Base-by-base conservation (phyloP, 2,888 invertebrate species). In the Sphaerophoria rueppellii region DNA sequence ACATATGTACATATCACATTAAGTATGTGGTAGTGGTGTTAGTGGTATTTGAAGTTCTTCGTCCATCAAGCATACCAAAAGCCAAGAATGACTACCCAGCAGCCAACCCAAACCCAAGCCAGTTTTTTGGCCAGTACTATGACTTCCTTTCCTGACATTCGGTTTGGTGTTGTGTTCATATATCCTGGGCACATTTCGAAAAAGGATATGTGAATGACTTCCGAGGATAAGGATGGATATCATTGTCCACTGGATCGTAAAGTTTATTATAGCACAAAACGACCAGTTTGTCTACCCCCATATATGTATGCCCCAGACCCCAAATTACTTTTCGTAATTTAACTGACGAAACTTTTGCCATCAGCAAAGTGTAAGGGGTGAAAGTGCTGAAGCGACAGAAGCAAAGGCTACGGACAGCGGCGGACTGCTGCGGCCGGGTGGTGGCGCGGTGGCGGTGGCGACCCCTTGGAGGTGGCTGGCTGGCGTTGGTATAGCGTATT, bases 161-260 rank as follows among this genome's bases (percentile, higher is more conserved):
- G 35, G 35, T 55, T 65, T 55, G 80, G 55, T 80, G 79, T 82
- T 82, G 82, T 78, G 82, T 82, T 83, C 82, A 75, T 79, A 81
- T 81, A 73, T 78, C 72, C 73, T 63, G 61, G 67, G 72, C 60
- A 78, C 72, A 81, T 76, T 85, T 85, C 73, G 70, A 35, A 76
- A 24, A 73, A 85, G 85, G 81, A 81, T 85, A 85, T 85, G 85
- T 85, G 85, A 85, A 85, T 76, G 81, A 85, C 85, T 85, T 85
- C 81, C 85, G 85, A 81, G 81, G 61, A 72, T 81, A 81, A 80
- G 81, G 85, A 85, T 85, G 81, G 85, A 85, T 85, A 85, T 85
- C 85, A 85, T 85, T 85, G 85, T 85, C 85, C 85, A 85, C 85
- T 81, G 81, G 85, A 63, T 85, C 85, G 85, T 85, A 85, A 85